These are phyloP conservation scores for Orchesella cincta DNA, from an alignment of 1,140 invertebrate genomes.

Conservation along the genomic window DNA sequence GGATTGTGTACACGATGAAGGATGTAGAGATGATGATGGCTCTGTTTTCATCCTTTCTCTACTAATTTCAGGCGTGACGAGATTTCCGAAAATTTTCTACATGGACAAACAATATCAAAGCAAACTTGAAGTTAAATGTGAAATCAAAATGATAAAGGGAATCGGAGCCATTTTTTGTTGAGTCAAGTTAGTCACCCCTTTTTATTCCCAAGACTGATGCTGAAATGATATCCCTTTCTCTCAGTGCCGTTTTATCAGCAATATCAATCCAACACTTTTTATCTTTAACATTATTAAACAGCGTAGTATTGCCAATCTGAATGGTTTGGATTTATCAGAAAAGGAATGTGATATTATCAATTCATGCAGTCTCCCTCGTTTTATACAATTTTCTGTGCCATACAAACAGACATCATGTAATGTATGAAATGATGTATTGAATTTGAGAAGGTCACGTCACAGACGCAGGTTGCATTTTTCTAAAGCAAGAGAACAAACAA, in stretches of 20 bases:
- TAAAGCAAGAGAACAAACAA: constrained; percentile 17
- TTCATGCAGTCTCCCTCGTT: too few relatives aligned
- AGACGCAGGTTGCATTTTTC: background rate
- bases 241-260: background rate
- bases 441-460: background rate
- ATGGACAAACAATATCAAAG: constrained; percentile 49
- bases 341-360: background rate
- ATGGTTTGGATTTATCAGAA: background rate
- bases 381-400: too few relatives aligned
- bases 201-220: constrained; percentile 26
- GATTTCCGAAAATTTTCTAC: constrained; percentile 46
- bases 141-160: constrained; percentile 2
- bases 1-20: too few relatives aligned
- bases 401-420: too few relatives aligned
- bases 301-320: background rate
- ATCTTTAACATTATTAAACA: background rate
- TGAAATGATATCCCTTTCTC: background rate
- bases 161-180: background rate
- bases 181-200: constrained; percentile 16
- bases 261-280: background rate
- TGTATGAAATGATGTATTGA: background rate
- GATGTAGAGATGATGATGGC: background rate
- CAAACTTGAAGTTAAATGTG: constrained; percentile 31
- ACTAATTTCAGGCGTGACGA: constrained; percentile 33
- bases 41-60: background rate